Conservation (phyloP, 2,113 vertebrate genomes). For the Willisornis vidua region DNA sequence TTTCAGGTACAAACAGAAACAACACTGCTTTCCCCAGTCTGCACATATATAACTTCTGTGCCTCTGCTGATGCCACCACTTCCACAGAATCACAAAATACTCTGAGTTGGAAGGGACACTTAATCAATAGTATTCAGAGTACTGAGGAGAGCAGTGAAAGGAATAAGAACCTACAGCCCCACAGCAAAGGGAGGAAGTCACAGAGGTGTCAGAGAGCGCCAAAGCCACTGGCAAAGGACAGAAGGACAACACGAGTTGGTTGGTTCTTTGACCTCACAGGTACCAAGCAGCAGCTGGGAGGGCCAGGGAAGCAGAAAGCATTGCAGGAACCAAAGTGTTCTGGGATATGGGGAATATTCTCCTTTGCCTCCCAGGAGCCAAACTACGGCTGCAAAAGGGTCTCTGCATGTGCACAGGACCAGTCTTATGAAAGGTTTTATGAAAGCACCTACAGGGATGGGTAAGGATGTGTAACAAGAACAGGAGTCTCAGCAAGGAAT, state of each 20-base stretch:
- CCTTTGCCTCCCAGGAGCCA: neutral
- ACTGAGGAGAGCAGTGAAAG: neutral
- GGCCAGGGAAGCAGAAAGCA: neutral
- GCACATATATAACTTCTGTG: neutral
- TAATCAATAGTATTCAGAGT: neutral
- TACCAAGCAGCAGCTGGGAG: neutral
- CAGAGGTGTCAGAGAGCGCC: rapidly evolving
- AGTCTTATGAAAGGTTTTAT: neutral
- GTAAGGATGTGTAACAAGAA: neutral
- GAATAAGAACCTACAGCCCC: neutral
- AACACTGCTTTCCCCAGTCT: neutral
- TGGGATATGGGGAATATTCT: neutral
- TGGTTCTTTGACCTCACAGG: rapidly evolving
- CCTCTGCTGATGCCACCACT: neutral
- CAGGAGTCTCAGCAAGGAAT: neutral
- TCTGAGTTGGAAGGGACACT: neutral
- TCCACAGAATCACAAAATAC: neutral
- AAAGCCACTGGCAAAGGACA: neutral
- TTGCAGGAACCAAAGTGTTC: neutral
- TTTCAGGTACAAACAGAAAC: neutral
- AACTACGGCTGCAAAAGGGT: neutral
- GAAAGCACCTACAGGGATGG: neutral
- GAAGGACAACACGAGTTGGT: neutral
- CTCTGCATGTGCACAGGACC: neutral
- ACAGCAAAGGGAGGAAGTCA: neutral